Conservation (phyloP, 2,797 vertebrate genomes). For the Sebastes taczanowskii region DNA sequence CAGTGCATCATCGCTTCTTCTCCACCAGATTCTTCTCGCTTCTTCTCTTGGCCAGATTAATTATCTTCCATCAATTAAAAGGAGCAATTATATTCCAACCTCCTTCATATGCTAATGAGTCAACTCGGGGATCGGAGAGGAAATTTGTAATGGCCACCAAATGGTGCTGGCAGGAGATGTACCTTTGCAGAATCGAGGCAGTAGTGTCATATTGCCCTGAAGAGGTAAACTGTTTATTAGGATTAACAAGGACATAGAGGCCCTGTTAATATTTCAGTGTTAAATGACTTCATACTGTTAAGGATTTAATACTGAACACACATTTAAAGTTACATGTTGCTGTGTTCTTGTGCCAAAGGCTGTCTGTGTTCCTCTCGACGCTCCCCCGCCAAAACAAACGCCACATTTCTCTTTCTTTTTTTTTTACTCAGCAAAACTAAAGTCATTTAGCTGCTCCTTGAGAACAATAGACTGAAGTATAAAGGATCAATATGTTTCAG, state of each 20-base stretch:
- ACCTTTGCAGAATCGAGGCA: background rate
- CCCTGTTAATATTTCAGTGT: background rate
- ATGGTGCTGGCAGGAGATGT: slow-evolving; percentile 14
- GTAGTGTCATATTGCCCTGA: background rate
- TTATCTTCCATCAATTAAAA: slow-evolving; percentile 80
- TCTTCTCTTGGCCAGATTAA: slow-evolving; percentile 71
- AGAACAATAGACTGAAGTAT: slow-evolving; percentile 48
- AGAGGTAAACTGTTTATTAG: slow-evolving; percentile 2
- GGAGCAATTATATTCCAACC: slow-evolving; percentile 71
- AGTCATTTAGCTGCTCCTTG: slow-evolving; percentile 20
- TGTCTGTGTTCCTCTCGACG: background rate
- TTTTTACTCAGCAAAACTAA: slow-evolving; percentile 38
- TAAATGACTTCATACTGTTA: background rate
- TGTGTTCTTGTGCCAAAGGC: background rate
- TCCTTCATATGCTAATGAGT: slow-evolving; percentile 78
- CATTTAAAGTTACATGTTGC: background rate
- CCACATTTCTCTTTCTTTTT: background rate
- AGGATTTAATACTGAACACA: background rate
- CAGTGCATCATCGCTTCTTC: slow-evolving; percentile 3
- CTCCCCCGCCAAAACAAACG: background rate
- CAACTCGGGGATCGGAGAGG: slow-evolving; percentile 44
- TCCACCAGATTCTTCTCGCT: too few species aligned
- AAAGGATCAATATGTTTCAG: slow-evolving; percentile 45
- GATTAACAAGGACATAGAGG: slow-evolving; percentile 13
- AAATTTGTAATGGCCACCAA: slow-evolving; percentile 50